Evolutionary conservation across 2,888 invertebrate genomes (phyloP), one percentile per base, ranked within the genome.

Genomic region (Acleris literana): DNA sequence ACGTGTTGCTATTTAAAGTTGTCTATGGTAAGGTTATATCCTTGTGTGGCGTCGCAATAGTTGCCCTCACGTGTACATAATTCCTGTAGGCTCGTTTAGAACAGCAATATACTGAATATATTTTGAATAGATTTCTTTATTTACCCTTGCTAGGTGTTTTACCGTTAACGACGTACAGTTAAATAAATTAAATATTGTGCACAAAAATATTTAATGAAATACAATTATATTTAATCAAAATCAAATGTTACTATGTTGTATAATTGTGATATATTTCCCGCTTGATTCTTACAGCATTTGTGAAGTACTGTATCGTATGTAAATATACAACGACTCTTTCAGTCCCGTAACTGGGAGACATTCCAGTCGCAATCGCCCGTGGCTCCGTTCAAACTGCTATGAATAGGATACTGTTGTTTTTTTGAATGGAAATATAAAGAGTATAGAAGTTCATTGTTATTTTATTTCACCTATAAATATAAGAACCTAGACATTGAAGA

Each of bases 321-420:
- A 87, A 81, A 83, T 82, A 83, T 74, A 76, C 77, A 75, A 70
- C 63, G 58, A 65, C 57, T 48, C 68, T 76, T 39, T 39, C 77
- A 77, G 80, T 78, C 72, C 76, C 81, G 87, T 87, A 87, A 86
- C 88, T 64, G 73, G 61, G 90, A 89, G 88, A 85, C 91, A 90
- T 91, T 91, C 91, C 91, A 90, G 84, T 84, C 84, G 81, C 72
- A 57, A 53, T 57, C 25, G 57, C 53, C 63, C 44, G 53, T 49
- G 43, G 54, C 22, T 53, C 39, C 51, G 66, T 66, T 62, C 62
- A 57, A 62, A 57, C 56, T 57, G 56, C 66, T 81, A 81, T 87
- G 87, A 84, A 84, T 83, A 85, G 83, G 85, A 84, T 83, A 82
- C 82, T 88, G 88, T 89, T 90, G 88, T 90, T 88, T 64, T n/a